These are phyloP conservation scores for Setophaga kirtlandii DNA, from an alignment of 2,113 vertebrate species.

Conservation along the genomic window DNA sequence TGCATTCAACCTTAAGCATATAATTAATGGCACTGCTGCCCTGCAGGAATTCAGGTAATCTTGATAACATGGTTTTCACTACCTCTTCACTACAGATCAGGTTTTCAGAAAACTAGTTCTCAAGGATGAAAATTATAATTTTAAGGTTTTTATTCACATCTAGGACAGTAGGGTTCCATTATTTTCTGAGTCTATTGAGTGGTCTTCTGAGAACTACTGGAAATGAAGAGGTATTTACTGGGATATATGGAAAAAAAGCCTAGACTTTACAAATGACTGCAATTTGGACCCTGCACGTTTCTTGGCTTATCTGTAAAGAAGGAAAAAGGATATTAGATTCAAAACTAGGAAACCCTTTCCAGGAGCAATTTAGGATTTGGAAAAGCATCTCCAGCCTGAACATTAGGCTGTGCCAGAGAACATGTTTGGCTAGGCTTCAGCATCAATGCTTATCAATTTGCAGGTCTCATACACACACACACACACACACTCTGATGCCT, in stretches of 20 bases:
- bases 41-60: background rate
- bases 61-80: background rate
- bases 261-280: background rate
- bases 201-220: background rate
- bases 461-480: accelerated
- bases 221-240: background rate
- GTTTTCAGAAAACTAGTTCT: background rate
- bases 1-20: background rate
- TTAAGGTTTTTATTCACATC: background rate
- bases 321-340: background rate
- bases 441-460: background rate
- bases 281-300: background rate
- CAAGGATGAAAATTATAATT: background rate
- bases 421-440: background rate
- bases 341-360: background rate
- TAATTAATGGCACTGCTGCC: background rate
- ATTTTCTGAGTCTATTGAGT: background rate
- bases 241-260: background rate
- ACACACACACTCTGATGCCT: background rate
- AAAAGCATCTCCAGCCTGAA: background rate
- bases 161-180: background rate
- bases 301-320: background rate
- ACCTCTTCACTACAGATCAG: background rate
- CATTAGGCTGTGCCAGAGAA: background rate
- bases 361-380: background rate